Evolutionary conservation across 2,113 vertebrate species (phyloP).

Genomic region (Tenebrosternarchus preto): DNA sequence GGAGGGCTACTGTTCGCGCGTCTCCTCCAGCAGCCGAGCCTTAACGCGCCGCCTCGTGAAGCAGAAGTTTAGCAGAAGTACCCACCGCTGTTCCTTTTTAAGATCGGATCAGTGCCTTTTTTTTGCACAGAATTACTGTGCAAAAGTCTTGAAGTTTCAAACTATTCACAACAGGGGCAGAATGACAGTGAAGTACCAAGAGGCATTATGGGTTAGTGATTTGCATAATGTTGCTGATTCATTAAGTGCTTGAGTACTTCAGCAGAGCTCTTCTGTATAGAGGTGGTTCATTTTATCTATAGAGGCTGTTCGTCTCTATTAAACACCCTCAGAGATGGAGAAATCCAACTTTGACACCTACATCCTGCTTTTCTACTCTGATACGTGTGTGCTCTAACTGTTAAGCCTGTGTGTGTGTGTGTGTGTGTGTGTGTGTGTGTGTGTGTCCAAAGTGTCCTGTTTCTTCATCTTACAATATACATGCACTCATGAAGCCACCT

Average conservation of each 20-base stretch:
- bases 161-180: not conserved
- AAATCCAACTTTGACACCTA: conserved; percentile 6
- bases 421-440: too few species aligned
- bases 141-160: not conserved
- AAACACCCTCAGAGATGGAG: not conserved
- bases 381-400: too few species aligned
- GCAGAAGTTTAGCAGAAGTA: not conserved
- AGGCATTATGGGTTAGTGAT: conserved; percentile 37
- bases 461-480: too few species aligned
- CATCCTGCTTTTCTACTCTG: not conserved
- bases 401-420: too few species aligned
- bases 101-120: not conserved
- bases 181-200: conserved; percentile 36
- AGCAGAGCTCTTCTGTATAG: conserved; percentile 39
- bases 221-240: conserved; percentile 52
- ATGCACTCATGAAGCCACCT: too few species aligned
- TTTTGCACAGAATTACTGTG: not conserved
- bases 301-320: conserved; percentile 4
- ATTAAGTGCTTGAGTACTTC: conserved; percentile 38
- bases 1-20: not conserved
- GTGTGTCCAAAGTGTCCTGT: too few species aligned
- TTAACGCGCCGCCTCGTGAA: not conserved
- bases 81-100: conserved; percentile 1
- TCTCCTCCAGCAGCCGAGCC: not conserved
- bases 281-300: conserved; percentile 15